phyloP scores from a whole-genome alignment of 2,797 vertebrate genomes.

The Syncerus caffer region DNA sequence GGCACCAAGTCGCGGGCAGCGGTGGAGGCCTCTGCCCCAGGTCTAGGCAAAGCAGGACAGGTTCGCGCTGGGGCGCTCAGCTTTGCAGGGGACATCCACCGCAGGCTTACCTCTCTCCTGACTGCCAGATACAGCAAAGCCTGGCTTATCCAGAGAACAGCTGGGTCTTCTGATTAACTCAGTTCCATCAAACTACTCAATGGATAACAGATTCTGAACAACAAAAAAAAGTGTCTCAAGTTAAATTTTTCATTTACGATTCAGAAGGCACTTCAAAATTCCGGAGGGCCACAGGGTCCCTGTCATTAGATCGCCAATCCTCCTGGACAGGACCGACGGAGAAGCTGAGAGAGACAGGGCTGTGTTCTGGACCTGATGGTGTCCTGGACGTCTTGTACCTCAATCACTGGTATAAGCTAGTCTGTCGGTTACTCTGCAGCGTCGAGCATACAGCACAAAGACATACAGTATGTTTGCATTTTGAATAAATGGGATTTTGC shows the following conservation, averaged over 20 bases:
- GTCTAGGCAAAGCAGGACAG: not conserved
- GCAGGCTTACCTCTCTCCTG: constrained; percentile 25
- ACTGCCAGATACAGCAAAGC: constrained; percentile 44
- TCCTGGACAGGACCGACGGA: not conserved
- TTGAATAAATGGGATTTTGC: constrained; percentile 40
- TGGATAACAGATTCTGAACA: constrained; percentile 57
- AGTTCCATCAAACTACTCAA: constrained; percentile 48
- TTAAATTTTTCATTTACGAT: constrained; percentile 45
- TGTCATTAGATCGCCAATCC: not conserved
- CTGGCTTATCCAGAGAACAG: constrained; percentile 30
- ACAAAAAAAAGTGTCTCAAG: constrained; percentile 35
- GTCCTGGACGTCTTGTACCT: not conserved
- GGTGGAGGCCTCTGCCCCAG: not conserved
- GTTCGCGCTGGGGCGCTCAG: not conserved
- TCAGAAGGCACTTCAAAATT: constrained; percentile 77
- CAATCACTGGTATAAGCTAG: not conserved
- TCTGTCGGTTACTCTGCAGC: not conserved
- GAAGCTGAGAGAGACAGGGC: not conserved
- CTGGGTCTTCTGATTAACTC: constrained; percentile 45
- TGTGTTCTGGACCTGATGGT: not conserved
- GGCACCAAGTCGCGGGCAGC: accelerated
- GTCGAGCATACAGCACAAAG: constrained; percentile 3
- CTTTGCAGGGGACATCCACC: not conserved
- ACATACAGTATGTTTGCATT: constrained; percentile 10
- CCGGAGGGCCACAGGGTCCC: constrained; percentile 52